Base-by-base conservation (phyloP, 1,140 invertebrate genomes). In the Saccostrea echinata region DNA sequence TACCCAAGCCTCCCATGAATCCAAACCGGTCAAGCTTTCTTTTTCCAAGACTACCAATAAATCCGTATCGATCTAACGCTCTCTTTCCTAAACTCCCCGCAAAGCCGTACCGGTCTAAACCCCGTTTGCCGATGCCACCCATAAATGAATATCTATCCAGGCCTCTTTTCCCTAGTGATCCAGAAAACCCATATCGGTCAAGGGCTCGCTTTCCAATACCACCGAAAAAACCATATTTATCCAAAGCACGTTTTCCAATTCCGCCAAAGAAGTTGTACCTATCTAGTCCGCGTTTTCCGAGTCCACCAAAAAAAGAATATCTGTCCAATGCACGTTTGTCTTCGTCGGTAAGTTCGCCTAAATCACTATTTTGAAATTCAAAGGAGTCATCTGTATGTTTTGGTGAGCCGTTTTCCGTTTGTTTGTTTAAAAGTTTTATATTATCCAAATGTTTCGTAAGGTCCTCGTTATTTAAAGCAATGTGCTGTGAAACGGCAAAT, bases 201-300 rank as follows among this genome's bases (percentile, higher is more conserved):
- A 76, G 68, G 12, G 68, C 24, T 30, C 81, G 18, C 24, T 83
- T 83, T 52, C 81, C 81, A 24, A 83, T n/a, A 24, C 52, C 43
- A 83, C 81, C 52, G 18, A 83, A 24, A 83, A 83, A 83, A 24
- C 35, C 52, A 24, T 83, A 52, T 53, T 21, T 83, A 83, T 83
- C 81, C 81, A 83, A 83, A 52, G 81, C 81, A 16, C 81, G 81
- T n/a, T 83, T 83, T 21, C 81, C 81, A 24, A 83, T n/a, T 83
- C 52, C 43, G 21, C 81, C 81, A 24, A 27, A 51, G 43, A 83
- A 83, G 12, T 21, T 51, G 16, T 30, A 76, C 18, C 35, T 83
- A 83, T 51, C 35, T 8, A 52, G 21, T 0, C 18, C 52, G 43
- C 81, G 35, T 83, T 83, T 83, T 51, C 81, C 81, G 1, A 83